Evolutionary conservation across 2,113 vertebrate genomes (phyloP).

Genomic region (Pimephales promelas): DNA sequence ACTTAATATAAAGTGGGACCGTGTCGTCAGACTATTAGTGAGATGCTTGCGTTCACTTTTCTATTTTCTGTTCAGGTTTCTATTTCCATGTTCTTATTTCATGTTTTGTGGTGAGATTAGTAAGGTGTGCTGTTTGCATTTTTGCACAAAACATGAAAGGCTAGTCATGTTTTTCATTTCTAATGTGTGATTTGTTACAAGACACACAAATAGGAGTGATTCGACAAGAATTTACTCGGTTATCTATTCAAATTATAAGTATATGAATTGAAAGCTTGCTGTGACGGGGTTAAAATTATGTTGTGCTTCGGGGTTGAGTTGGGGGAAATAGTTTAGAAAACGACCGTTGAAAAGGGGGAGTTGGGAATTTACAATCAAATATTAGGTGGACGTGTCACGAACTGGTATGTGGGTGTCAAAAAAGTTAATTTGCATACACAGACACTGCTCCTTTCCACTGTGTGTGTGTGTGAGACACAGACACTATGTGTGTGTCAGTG

Average conservation of each 20-base stretch:
- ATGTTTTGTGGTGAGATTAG: no score
- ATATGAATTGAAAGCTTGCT: background rate
- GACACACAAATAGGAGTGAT: background rate
- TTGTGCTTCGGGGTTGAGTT: slow-evolving; percentile 8
- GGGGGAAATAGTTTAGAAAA: background rate
- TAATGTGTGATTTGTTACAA: background rate
- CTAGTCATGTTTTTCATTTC: background rate
- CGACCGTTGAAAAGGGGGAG: background rate
- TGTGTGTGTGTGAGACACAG: background rate
- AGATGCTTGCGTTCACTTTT: no score
- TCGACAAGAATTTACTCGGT: background rate
- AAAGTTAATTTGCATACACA: background rate
- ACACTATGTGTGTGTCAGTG: background rate
- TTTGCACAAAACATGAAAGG: background rate
- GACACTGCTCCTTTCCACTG: background rate
- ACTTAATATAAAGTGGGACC: no score
- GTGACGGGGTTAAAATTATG: background rate
- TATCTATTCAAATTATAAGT: background rate
- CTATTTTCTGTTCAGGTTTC: no score
- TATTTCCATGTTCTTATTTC: no score
- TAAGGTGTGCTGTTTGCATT: no score
- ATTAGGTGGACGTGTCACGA: background rate
- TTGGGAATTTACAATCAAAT: background rate
- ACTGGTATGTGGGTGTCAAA: background rate
- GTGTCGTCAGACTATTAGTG: no score